phyloP scores from a whole-genome alignment of 1,140 invertebrate genomes.

The Prorops nasuta region DNA sequence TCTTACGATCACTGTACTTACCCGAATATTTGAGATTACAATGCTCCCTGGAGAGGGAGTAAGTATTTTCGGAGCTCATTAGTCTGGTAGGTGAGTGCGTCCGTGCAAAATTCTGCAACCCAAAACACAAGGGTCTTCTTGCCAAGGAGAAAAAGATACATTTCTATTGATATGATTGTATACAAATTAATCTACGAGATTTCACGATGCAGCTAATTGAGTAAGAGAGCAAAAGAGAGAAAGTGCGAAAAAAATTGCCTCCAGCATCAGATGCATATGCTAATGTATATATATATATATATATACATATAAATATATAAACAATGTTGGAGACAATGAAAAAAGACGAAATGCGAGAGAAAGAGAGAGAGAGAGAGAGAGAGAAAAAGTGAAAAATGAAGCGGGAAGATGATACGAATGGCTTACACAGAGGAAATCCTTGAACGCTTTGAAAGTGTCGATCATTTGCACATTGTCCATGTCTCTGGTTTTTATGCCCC shows the following conservation, averaged over 20 bases:
- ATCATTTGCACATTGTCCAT: slow-evolving; percentile 59
- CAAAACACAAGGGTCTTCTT: slow-evolving; percentile 15
- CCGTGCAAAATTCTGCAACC: slow-evolving; percentile 54
- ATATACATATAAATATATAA: no score
- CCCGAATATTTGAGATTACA: slow-evolving; percentile 53
- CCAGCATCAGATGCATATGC: no score
- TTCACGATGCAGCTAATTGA: no score
- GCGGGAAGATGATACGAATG: slow-evolving; percentile 30
- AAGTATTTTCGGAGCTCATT: slow-evolving; percentile 55
- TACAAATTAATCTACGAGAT: no score
- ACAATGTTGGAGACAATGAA: no score
- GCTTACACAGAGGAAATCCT: slow-evolving; percentile 59
- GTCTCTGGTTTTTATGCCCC: slow-evolving; percentile 49
- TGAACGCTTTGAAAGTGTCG: slow-evolving; percentile 56
- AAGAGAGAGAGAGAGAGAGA: no score
- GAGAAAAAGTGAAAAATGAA: slow-evolving; percentile 14
- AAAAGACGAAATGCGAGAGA: no score
- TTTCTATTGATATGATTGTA: no score
- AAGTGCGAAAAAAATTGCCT: no score
- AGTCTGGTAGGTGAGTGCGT: slow-evolving; percentile 55
- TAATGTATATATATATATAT: no score
- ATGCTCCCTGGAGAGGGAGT: slow-evolving; percentile 52
- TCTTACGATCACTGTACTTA: no score
- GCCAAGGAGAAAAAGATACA: background rate
- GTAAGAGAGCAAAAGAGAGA: no score